Percentiles rank a stretch among this genome's conserved stretches.
These are phyloP conservation scores for Folsomia manolachei DNA, from an alignment of 2,888 invertebrate genomes.

Conservation along the genomic window DNA sequence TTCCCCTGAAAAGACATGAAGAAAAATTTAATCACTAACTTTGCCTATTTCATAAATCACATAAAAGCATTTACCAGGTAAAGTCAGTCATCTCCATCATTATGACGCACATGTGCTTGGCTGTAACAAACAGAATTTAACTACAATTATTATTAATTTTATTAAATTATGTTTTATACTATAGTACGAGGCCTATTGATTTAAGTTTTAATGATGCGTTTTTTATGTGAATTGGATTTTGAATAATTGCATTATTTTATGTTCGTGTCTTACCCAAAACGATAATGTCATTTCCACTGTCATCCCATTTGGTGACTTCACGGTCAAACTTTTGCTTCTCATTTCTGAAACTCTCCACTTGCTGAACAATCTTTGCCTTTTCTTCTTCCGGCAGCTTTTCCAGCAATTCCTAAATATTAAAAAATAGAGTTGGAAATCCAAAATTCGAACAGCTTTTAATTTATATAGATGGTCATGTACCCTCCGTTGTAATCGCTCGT, in stretches of 20 bases:
- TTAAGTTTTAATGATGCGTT: not conserved
- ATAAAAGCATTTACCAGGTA: slow-evolving; percentile 67
- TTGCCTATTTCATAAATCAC: not conserved
- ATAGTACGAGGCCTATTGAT: not conserved
- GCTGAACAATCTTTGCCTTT: slow-evolving; percentile 90
- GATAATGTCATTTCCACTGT: slow-evolving; percentile 95
- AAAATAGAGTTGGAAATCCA: not conserved
- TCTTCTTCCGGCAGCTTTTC: slow-evolving; percentile 96
- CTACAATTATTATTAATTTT: too few species aligned
- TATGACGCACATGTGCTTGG: slow-evolving; percentile 82
- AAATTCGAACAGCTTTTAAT: not conserved
- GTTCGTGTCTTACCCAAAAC: too few species aligned
- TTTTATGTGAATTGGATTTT: too few species aligned
- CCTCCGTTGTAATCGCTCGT: slow-evolving; percentile 34
- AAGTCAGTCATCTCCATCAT: slow-evolving; percentile 99
- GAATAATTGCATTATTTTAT: too few species aligned
- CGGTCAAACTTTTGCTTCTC: slow-evolving; percentile 96
- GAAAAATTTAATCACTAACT: too few species aligned
- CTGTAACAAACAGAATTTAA: too few species aligned
- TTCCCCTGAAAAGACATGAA: too few species aligned
- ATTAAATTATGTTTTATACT: not conserved
- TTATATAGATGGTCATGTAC: slow-evolving; percentile 13
- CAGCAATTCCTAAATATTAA: slow-evolving; percentile 75
- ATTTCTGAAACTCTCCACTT: slow-evolving; percentile 87
- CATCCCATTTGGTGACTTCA: slow-evolving; percentile 99